phyloP scores from a whole-genome alignment of 2,797 vertebrate species.

The Atherinosoma microstoma region DNA sequence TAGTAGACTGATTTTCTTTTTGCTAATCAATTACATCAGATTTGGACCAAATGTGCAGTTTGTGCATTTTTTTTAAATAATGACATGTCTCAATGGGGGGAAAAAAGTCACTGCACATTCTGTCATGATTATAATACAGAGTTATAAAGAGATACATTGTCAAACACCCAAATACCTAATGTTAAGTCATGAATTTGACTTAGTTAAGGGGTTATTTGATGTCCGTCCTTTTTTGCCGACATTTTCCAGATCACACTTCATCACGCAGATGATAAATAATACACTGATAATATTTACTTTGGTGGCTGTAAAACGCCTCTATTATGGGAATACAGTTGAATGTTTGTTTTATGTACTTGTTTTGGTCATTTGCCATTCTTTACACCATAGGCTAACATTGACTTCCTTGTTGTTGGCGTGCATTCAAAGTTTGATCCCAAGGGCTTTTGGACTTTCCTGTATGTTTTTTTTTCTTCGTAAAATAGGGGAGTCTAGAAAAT shows the following conservation, averaged over 20 bases:
- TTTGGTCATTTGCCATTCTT: conserved; percentile 84
- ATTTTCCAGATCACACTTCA: conserved; percentile 75
- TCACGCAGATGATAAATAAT: conserved; percentile 81
- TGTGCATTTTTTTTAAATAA: not conserved
- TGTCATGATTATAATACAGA: too few species aligned
- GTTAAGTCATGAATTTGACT: too few species aligned
- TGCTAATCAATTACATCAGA: not conserved
- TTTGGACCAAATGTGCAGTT: too few species aligned
- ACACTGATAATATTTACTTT: conserved; percentile 77
- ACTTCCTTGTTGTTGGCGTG: conserved; percentile 84
- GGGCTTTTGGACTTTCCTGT: conserved; percentile 72
- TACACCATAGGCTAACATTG: conserved; percentile 79
- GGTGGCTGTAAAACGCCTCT: conserved; percentile 69
- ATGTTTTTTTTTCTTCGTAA: conserved; percentile 60
- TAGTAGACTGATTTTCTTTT: not conserved
- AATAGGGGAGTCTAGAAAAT: conserved; percentile 76
- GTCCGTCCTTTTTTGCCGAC: not conserved
- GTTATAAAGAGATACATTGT: too few species aligned
- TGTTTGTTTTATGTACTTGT: conserved; percentile 83
- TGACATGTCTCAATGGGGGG: not conserved
- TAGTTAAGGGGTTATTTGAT: too few species aligned
- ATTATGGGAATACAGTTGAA: conserved; percentile 74
- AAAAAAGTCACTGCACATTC: too few species aligned
- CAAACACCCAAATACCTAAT: too few species aligned
- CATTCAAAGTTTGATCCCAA: conserved; percentile 74